These are phyloP conservation scores for Pristionchus exspectatus DNA, from an alignment of 2,888 invertebrate genomes.

Conservation along the genomic window DNA sequence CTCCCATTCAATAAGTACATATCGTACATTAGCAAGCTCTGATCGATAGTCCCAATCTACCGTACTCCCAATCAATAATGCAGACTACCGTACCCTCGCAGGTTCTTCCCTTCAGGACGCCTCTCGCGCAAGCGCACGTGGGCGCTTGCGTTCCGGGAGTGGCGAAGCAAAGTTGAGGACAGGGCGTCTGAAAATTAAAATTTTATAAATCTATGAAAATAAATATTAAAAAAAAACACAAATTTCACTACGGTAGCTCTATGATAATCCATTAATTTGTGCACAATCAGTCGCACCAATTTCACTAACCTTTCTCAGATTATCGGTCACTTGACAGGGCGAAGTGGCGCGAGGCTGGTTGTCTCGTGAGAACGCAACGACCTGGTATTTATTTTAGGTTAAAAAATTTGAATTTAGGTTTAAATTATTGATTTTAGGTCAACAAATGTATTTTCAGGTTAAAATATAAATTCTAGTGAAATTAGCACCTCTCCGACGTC, in stretches of 20 bases:
- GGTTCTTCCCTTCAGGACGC: constrained; percentile 83
- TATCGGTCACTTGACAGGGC: constrained; percentile 78
- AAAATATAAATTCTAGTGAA: background rate
- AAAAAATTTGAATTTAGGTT: background rate
- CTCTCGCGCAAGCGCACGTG: constrained; percentile 93
- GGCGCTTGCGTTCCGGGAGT: constrained; percentile 85
- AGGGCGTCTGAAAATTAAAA: constrained; percentile 80
- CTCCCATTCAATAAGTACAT: no score
- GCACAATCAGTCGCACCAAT: background rate
- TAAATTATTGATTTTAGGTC: no score
- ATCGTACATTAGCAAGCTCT: no score
- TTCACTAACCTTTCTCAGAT: constrained; percentile 68
- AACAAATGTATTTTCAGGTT: background rate
- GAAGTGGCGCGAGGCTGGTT: constrained; percentile 86
- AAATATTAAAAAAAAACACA: background rate
- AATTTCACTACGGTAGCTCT: no score
- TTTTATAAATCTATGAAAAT: background rate
- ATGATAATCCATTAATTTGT: background rate
- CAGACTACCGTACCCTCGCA: constrained; percentile 78
- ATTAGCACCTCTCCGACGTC: constrained; percentile 86
- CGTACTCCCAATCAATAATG: background rate
- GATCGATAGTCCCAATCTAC: background rate
- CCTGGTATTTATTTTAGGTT: constrained; percentile 77
- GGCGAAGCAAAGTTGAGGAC: constrained; percentile 96
- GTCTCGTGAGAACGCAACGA: constrained; percentile 91